phyloP scores from a whole-genome alignment of 1,140 invertebrate genomes.

The Pogonomyrmex barbatus region DNA sequence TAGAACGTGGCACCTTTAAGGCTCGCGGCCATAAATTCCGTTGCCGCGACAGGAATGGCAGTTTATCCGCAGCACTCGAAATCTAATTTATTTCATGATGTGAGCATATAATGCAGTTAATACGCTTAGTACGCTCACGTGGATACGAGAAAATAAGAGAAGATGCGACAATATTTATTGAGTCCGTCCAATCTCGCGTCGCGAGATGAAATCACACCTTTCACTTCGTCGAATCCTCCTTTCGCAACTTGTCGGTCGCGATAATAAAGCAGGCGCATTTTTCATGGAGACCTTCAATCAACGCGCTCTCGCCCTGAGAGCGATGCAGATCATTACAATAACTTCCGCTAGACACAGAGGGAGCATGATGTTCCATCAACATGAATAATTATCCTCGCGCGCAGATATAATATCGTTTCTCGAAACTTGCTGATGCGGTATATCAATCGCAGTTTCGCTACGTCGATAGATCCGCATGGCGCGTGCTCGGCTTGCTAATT shows the following conservation, averaged over 20 bases:
- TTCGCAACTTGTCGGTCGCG: not conserved
- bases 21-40: constrained; percentile 68
- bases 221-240: not conserved
- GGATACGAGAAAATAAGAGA: constrained; percentile 19
- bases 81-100: constrained; percentile 75
- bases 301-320: not conserved
- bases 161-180: constrained; percentile 26
- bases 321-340: constrained; percentile 2
- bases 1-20: constrained; percentile 61
- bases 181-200: not conserved
- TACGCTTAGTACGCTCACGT: constrained; percentile 30
- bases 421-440: constrained; percentile 54
- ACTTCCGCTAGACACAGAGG: constrained; percentile 17
- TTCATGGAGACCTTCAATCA: constrained; percentile 17
- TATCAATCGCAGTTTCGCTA: constrained; percentile 40
- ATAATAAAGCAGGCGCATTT: constrained; percentile 29
- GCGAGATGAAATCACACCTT: constrained; percentile 9
- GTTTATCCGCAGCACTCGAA: constrained; percentile 71
- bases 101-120: constrained; percentile 35
- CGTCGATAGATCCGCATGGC: constrained; percentile 28
- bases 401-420: constrained; percentile 47
- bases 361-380: constrained; percentile 42
- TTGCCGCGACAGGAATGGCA: constrained; percentile 36
- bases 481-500: constrained; percentile 50
- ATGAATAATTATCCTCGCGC: constrained; percentile 52